These are phyloP conservation scores for Ranitomeya imitator DNA, from an alignment of 2,113 vertebrate species.

Conservation along the genomic window DNA sequence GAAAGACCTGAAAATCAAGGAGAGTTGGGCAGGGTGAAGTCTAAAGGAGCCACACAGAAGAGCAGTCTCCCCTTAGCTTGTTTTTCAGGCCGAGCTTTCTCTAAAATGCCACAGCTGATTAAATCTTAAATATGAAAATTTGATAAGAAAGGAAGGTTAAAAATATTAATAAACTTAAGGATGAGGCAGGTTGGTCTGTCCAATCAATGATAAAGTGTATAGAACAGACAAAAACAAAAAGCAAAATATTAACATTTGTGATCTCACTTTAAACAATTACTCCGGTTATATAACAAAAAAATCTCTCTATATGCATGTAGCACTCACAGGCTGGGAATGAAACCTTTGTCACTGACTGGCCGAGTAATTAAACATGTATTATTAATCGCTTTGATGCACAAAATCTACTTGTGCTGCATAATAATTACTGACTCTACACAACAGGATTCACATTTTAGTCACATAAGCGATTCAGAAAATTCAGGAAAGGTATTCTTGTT, in stretches of 20 bases:
- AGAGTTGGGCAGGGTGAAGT: too few species aligned
- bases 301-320: too few species aligned
- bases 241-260: neutral
- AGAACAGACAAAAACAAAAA: neutral
- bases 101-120: neutral
- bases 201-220: neutral
- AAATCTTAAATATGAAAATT: neutral
- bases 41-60: too few species aligned
- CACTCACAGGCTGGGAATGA: too few species aligned
- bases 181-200: neutral
- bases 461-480: neutral
- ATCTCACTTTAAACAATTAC: neutral
- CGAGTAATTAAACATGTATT: conserved; percentile 18
- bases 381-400: conserved; percentile 13
- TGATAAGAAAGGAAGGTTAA: neutral
- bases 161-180: neutral
- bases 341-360: neutral
- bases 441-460: neutral
- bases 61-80: too few species aligned
- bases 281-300: neutral
- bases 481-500: neutral
- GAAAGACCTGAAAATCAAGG: too few species aligned
- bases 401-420: conserved; percentile 5
- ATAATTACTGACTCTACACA: conserved; percentile 16
- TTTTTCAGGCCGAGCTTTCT: too few species aligned